Evolutionary conservation across 2,113 vertebrate species (phyloP).

Genomic region (Girardinichthys multiradiatus): DNA sequence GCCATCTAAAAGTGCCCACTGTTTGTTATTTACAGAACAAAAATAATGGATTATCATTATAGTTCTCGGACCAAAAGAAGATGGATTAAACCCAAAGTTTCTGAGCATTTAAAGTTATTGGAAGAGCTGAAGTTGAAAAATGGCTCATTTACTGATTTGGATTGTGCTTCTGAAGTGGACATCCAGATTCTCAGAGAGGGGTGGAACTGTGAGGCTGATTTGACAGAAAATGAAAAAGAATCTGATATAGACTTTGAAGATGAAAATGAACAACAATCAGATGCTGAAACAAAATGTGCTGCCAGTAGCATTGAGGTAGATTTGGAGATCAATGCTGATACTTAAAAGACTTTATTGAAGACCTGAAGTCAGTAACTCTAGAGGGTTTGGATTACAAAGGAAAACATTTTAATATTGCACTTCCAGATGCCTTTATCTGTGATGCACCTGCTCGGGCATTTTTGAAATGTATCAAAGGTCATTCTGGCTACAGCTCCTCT

Average conservation of each 20-base stretch:
- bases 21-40: background rate
- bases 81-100: background rate
- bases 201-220: background rate
- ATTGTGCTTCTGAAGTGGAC: background rate
- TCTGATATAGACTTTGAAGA: background rate
- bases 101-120: background rate
- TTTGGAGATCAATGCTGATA: background rate
- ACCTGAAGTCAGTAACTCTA: background rate
- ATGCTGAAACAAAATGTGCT: background rate
- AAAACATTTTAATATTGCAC: slow-evolving; percentile 11
- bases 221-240: background rate
- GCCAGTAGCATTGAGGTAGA: background rate
- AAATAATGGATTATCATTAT: background rate
- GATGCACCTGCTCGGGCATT: slow-evolving; percentile 6
- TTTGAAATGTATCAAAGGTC: slow-evolving; percentile 17
- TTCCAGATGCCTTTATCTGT: slow-evolving; percentile 9
- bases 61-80: background rate
- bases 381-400: slow-evolving; percentile 8
- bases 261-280: background rate
- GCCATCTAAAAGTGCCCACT: too few relatives aligned
- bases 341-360: slow-evolving; percentile 3
- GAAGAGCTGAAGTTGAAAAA: background rate
- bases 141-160: background rate
- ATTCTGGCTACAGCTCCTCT: slow-evolving; percentile 14
- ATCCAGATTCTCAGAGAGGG: background rate